Evolutionary conservation across 2,113 vertebrate genomes (phyloP), one percentile per base, ranked within the genome.

Genomic region (Rhea pennata): DNA sequence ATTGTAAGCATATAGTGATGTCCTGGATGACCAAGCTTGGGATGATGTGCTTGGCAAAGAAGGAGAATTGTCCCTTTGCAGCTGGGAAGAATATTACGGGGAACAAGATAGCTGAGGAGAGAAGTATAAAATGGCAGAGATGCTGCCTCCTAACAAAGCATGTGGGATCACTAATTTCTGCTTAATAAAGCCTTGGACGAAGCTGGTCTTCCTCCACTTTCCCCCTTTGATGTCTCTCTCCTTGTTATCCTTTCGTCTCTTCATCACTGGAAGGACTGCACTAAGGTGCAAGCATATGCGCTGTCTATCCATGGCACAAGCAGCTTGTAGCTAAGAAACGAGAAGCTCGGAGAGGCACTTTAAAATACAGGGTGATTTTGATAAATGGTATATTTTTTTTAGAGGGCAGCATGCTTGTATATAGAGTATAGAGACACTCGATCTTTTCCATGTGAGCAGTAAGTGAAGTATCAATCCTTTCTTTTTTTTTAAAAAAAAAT

Each of bases 1-100:
- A n/a, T 7, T 1, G 19, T 29, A 10, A 59, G 59, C 9, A 1
- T 17, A 0, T 24, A 14, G 3, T 4, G 22, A 6, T 75, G 61
- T 8, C 40, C 48, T 10, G 74, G 50, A 42, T 59, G 56, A 19
- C 5, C 54, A 31, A 58, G 59, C 73, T 27, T 9, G 88, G 50
- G 27, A 6, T 10, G 36, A 16, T 21, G 62, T 19, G 10, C 54
- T 19, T 21, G 71, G 51, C 33, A 22, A 58, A 39, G 51, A 17
- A 31, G 40, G 21, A 31, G 40, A 10, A 5, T 64, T 36, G 9
- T 48, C 36, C 5, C 22, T 5, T 5, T n/a, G 50, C 24, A 56
- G 65, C 58, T 53, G 31, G 31, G 74, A 46, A 17, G 9, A 22
- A 27, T 39, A 2, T 27, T 54, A 2, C 1, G 40, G 29, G 40